Base-by-base conservation (phyloP, 2,888 invertebrate genomes). In the Spisula subtruncata region DNA sequence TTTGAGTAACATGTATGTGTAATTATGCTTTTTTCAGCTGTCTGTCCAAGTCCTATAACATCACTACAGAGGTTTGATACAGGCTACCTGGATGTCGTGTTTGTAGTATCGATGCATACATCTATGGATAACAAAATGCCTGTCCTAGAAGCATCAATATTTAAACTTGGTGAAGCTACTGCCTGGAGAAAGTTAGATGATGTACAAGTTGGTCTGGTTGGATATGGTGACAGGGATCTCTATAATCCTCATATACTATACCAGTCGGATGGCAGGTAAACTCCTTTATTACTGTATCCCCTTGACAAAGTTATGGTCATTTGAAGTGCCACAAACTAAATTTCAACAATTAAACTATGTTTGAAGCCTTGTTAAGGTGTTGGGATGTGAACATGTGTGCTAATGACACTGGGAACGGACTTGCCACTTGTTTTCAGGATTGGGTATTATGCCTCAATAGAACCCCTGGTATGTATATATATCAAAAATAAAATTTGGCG, bases 41-140 rank as follows among this genome's bases (percentile, higher is more conserved):
- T 18, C 16, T 81, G 81, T 81, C 48, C 81, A 48, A 46, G 48
- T 60, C n/a, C 41, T 41, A 5, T 29, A 14, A n/a, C 46, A 5
- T 18, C 8, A n/a, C 8, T 16, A 14, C 14, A 6, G n/a, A 4
- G 16, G 4, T 29, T 20, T 25, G 12, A 25, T 10, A 71, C 86
- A 84, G 88, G 88, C 60, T 81, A 86, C 35, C 75, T 91, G 16
- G 91, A 91, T 75, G 54, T 91, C 54, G 89, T 91, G 20, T 85
- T 88, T 83, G 87, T 90, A 35, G 60, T 91, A 12, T 91, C 89
- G 35, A 86, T 82, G 82, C 86, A 89, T 75, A 6, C 16, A 1
- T 51, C 35, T 18, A 88, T 88, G 89, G 46, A 56, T n/a, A 75
- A 12, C 25, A 48, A 82, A n/a, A 25, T n/a, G 29, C 51, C 80